phyloP scores from a whole-genome alignment of 2,888 invertebrate genomes.

The Nemurella pictetii region DNA sequence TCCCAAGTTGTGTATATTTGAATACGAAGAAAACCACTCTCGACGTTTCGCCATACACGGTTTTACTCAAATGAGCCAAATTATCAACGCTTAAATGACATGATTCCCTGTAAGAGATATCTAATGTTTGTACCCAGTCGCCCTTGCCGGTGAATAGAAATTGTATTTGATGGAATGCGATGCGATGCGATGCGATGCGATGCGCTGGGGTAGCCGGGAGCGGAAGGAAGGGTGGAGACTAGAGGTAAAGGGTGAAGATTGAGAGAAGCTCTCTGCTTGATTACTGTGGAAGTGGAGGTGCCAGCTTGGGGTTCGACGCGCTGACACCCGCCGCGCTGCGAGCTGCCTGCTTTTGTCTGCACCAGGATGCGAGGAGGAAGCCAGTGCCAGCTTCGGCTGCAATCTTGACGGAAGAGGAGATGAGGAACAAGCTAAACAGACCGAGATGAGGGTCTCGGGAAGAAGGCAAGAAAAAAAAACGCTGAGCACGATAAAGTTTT shows the following conservation, averaged over 20 bases:
- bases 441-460: not conserved
- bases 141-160: not conserved
- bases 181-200: not conserved
- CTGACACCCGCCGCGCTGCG: not conserved
- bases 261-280: conserved; percentile 36
- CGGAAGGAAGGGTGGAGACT: not conserved
- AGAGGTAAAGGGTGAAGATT: not conserved
- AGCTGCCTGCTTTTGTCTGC: conserved; percentile 24
- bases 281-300: conserved; percentile 33
- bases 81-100: not conserved
- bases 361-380: not conserved
- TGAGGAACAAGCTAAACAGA: not conserved
- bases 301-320: not conserved
- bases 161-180: not conserved
- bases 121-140: not conserved
- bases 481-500: conserved; percentile 8
- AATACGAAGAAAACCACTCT: too few species aligned
- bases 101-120: not conserved
- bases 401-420: not conserved
- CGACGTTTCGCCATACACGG: not conserved
- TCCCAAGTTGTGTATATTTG: too few species aligned
- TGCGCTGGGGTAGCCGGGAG: not conserved
- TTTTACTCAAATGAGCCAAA: not conserved
- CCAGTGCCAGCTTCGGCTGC: not conserved
- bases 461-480: not conserved